phyloP scores from a whole-genome alignment of 2,113 vertebrate genomes.

The Colius striatus region DNA sequence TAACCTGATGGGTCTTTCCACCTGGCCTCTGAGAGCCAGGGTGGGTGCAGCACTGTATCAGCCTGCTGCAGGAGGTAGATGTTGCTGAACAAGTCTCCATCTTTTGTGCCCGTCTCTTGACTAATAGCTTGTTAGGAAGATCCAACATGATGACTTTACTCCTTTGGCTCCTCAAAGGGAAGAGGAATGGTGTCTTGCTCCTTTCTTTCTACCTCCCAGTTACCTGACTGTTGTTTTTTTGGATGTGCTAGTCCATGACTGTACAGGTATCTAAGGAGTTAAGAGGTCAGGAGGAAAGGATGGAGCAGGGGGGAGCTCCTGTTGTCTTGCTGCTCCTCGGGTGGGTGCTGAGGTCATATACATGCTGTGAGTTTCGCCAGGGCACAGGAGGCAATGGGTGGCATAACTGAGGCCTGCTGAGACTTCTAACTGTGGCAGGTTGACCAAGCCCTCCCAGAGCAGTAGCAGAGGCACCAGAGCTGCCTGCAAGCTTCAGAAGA shows the following conservation, averaged over 20 bases:
- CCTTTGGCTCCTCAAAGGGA: not conserved
- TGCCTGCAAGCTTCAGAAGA: not conserved
- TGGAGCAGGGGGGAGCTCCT: not conserved
- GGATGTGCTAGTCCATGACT: not conserved
- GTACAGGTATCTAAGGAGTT: not conserved
- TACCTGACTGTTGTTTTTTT: not conserved
- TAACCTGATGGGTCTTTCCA: not conserved
- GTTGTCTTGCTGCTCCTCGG: not conserved
- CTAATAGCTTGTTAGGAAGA: not conserved
- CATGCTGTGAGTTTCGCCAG: not conserved
- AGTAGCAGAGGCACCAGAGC: not conserved
- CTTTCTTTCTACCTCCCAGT: not conserved
- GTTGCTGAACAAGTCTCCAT: not conserved
- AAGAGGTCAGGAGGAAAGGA: not conserved
- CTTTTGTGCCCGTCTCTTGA: not conserved
- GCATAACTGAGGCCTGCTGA: not conserved
- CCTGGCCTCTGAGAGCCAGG: not conserved
- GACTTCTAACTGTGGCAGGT: not conserved
- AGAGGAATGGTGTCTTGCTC: rapidly evolving
- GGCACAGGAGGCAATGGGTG: rapidly evolving
- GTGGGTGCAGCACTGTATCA: rapidly evolving
- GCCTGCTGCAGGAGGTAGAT: not conserved
- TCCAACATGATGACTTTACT: not conserved
- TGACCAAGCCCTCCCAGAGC: not conserved
- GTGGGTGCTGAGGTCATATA: not conserved